Conservation (phyloP, 2,113 vertebrate genomes). For the Tautogolabrus adspersus region DNA sequence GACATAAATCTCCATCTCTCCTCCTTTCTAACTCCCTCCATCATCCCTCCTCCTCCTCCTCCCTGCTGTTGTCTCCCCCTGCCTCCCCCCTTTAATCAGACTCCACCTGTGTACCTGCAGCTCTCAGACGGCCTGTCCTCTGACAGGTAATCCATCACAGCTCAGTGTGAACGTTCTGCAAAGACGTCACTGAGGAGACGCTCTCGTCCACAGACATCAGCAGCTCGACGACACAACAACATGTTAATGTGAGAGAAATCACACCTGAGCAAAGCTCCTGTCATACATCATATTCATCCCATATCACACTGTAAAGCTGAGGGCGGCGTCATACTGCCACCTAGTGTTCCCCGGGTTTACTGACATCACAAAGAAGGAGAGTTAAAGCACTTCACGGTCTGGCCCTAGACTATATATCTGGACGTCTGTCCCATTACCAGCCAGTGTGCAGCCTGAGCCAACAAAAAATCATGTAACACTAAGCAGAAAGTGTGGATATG, state of each 20-base stretch:
- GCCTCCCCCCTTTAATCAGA: background rate
- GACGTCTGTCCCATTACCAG: too few relatives aligned
- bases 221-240: background rate
- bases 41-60: too few relatives aligned
- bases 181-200: background rate
- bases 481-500: too few relatives aligned
- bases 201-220: background rate
- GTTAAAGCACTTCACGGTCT: too few relatives aligned
- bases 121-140: background rate
- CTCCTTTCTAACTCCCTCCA: too few relatives aligned
- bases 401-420: too few relatives aligned
- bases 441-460: too few relatives aligned
- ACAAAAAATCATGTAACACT: too few relatives aligned
- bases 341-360: conserved; percentile 14
- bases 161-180: conserved; percentile 16
- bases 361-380: background rate
- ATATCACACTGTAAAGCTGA: background rate
- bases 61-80: background rate
- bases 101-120: background rate
- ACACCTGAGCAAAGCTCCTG: background rate
- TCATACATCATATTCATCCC: conserved; percentile 2
- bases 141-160: conserved; percentile 53
- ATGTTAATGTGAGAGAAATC: conserved; percentile 5
- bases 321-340: conserved; percentile 11
- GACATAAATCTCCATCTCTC: background rate